phyloP scores from a whole-genome alignment of 2,888 invertebrate species.

The Cataglyphis altisquamis region DNA sequence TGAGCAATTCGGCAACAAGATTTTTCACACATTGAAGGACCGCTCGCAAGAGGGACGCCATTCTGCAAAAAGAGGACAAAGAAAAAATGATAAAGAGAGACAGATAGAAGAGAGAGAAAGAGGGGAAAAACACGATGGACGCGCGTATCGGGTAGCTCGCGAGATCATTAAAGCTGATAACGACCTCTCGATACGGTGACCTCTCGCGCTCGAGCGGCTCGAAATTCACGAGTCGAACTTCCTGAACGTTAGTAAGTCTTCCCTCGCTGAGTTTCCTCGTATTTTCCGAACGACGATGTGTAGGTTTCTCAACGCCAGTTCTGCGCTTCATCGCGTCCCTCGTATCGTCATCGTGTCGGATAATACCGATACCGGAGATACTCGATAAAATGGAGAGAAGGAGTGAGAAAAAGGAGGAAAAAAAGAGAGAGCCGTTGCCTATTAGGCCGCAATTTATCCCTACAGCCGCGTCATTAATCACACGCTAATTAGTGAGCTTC shows the following conservation, averaged over 20 bases:
- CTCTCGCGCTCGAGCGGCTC: conserved; percentile 50
- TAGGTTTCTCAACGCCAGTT: not conserved
- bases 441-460: conserved; percentile 34
- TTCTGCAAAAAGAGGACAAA: not conserved
- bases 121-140: conserved; percentile 16
- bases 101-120: not conserved
- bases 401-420: not conserved
- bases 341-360: not conserved
- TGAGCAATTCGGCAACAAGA: too few relatives aligned
- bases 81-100: not conserved
- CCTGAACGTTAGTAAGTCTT: conserved; percentile 21
- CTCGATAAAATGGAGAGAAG: not conserved
- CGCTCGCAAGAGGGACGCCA: not conserved
- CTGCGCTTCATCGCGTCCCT: conserved; percentile 27
- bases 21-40: not conserved
- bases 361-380: not conserved
- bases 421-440: not conserved
- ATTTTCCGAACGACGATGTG: conserved; percentile 25
- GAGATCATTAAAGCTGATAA: conserved; percentile 65
- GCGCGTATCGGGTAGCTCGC: conserved; percentile 40
- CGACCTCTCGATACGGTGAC: conserved; percentile 53
- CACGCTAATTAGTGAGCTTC: conserved; percentile 37
- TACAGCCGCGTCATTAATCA: conserved; percentile 41
- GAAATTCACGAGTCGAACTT: conserved; percentile 62
- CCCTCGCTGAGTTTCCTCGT: conserved; percentile 6